Percentiles rank a stretch among this genome's conserved stretches.
phyloP scores from a whole-genome alignment of 2,888 invertebrate species.

The Nephrotoma flavescens region DNA sequence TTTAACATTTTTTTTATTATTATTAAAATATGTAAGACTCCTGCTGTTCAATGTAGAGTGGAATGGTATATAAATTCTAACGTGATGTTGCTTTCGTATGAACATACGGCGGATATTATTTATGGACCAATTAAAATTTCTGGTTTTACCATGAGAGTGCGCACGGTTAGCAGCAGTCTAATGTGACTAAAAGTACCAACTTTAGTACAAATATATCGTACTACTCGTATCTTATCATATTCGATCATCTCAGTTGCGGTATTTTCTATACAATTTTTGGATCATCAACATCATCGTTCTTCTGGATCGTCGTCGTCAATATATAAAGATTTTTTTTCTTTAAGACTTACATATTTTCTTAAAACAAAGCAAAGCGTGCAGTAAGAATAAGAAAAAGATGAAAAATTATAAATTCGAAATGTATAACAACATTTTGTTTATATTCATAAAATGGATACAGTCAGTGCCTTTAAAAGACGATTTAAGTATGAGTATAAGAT shows the following conservation, averaged over 20 bases:
- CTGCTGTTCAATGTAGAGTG: background rate
- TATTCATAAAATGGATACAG: background rate
- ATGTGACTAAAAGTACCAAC: background rate
- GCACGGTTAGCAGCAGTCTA: too few relatives aligned
- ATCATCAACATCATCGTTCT: background rate
- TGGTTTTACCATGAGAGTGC: background rate
- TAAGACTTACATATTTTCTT: background rate
- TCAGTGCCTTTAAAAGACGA: background rate
- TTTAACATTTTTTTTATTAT: background rate
- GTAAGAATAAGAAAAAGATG: background rate
- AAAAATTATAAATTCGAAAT: background rate
- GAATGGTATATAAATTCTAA: background rate
- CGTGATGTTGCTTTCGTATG: background rate
- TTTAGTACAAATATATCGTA: background rate
- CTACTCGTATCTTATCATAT: background rate
- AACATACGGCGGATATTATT: background rate
- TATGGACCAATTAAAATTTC: background rate
- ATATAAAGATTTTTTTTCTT: background rate
- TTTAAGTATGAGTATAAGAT: background rate
- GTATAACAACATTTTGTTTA: background rate
- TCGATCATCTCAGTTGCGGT: background rate
- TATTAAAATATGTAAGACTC: background rate
- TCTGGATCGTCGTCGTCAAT: background rate
- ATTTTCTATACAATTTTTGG: background rate
- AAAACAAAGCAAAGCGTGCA: background rate